phyloP scores from a whole-genome alignment of 2,797 vertebrate species.

The Heteromormyrus szaboi region DNA sequence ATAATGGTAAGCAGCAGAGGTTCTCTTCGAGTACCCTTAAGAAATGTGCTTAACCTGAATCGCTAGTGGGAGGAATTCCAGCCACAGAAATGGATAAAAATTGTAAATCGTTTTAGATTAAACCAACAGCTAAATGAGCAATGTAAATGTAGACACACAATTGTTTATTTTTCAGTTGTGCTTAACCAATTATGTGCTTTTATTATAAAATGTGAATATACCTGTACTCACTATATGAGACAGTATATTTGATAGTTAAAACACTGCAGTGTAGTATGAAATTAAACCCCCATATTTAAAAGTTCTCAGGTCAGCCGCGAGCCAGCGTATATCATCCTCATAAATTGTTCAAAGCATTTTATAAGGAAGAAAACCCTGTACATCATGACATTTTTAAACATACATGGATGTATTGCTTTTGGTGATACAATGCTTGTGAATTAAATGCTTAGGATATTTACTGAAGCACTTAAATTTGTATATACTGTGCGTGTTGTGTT shows the following conservation, averaged over 20 bases:
- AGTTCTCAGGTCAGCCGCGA: not conserved
- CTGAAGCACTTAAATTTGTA: not conserved
- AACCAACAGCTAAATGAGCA: not conserved
- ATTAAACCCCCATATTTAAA: not conserved
- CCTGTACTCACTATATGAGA: not conserved
- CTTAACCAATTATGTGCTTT: not conserved
- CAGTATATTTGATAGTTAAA: not conserved
- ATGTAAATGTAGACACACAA: not conserved
- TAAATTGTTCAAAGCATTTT: not conserved
- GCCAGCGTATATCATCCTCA: not conserved
- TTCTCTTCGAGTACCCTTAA: not conserved
- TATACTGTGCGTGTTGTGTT: not conserved
- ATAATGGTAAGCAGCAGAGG: not conserved
- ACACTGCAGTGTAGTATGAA: not conserved
- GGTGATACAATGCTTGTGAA: not conserved
- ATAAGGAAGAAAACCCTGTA: not conserved
- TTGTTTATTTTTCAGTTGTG: not conserved
- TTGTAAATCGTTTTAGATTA: not conserved
- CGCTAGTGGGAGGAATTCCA: not conserved
- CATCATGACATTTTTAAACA: not conserved
- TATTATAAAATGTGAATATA: not conserved
- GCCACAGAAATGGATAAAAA: not conserved
- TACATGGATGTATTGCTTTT: not conserved
- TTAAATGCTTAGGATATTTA: not conserved
- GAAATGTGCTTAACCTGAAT: conserved; percentile 6